Base-by-base conservation (phyloP, 1,140 invertebrate species). In the Drosophila sproati region DNA sequence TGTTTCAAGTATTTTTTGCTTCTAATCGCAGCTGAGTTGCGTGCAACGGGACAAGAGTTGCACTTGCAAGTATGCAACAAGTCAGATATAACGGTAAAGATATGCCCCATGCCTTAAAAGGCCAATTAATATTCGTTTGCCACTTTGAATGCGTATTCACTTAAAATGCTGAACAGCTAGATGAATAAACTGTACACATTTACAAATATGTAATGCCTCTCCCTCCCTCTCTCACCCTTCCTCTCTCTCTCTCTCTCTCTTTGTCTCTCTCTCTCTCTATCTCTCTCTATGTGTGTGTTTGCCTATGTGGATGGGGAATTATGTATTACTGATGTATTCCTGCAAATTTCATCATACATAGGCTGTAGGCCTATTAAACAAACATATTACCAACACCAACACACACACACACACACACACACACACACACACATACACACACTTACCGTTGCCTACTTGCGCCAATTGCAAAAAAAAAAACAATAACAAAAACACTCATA, bases 341-440 rank as follows among this genome's bases (percentile, higher is more conserved):
- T 37, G 50, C 37, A 67, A 55, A 74, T 70, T 74, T 34, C 57
- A 74, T 70, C 70, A 80, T 63, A 66, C 59, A 66, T 69, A 39
- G 10, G 39, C 48, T 77, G 41, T 83, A 81, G 78, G 82, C 82
- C 82, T 87, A 87, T 87, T 87, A 87, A 87, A 39, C 76, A 87
- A 77, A 87, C 82, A 87, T 87, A 87, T 86, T 86, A 86, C 71
- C 57, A 73, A 63, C 32, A 68, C 71, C 61, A n/a, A 62, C 55
- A 48, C 60, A 37, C 56, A 50, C 43, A 34, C n/a, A 35, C 28
- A 28, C 8, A 34, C 51, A 45, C 56, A 41, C 39, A 10, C 43
- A 5, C 39, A 20, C 43, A 50, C 28, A 28, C 5, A 34, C 34
- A 5, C 20, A 4, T 35, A 12, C 31, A 6, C 51, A 51, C n/a